Evolutionary conservation across 92 coral and sea anemone species (phyloP), one percentile per base, ranked within the genome.

Genomic region (Umimayanthus kanabou): DNA sequence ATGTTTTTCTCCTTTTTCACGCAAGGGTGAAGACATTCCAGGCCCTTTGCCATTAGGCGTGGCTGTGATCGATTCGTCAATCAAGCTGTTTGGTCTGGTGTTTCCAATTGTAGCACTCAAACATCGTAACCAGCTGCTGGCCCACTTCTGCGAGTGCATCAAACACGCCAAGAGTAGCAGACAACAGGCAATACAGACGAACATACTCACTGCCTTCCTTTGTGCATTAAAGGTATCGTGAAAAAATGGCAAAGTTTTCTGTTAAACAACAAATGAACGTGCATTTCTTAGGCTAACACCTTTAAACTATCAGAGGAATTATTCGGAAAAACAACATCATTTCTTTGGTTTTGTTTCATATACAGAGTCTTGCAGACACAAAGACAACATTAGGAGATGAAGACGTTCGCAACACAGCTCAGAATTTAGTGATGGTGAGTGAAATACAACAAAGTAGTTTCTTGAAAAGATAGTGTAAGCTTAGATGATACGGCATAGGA

Each of bases 21-120:
- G 71, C 28, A 25, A 97, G 98, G 96, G 96, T 76, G 94, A 92
- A 84, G 99, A 97, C 81, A 89, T 92, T 9, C 99, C 99, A n/a
- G 99, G 99, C 23, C 99, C 99, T 33, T 80, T 97, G 77, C 98
- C 99, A 0, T 88, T 97, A 66, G 99, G 99, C 40, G 99, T 97
- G 55, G 97, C 99, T 66, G 99, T 97, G 25, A 97, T 97, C 29
- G 99, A 97, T 89, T 93, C 90, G 20, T 90, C 99, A 71, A 97
- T 97, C 89, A 93, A 92, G 81, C 92, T 97, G 72, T 97, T 97
- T 91, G 99, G 99, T 15, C 81, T 92, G 43, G 95, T 97, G 55
- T 94, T 95, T 42, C 98, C 99, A 15, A 88, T 92, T 57, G 96
- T 97, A 50, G 99, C 99, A 20, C 98, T 91, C 77, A 97, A 97